Evolutionary conservation across 2,888 invertebrate genomes (phyloP).

Genomic region (Theretra japonica): DNA sequence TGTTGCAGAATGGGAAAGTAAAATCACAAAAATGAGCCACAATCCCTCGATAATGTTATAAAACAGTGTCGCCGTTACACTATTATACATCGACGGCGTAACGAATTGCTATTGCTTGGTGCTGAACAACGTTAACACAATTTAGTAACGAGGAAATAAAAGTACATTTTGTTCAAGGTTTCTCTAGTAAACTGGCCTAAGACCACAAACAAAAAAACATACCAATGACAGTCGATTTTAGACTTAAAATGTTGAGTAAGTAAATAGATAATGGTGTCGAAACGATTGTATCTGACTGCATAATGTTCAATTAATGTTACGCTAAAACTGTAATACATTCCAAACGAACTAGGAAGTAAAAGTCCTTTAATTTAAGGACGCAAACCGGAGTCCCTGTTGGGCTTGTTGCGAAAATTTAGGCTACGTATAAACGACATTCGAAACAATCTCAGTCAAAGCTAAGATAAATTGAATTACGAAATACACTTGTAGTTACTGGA

Average conservation of each 20-base stretch:
- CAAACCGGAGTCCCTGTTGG: constrained; percentile 49
- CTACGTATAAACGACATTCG: constrained; percentile 33
- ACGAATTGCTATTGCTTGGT: constrained; percentile 46
- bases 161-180: constrained; percentile 68
- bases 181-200: constrained; percentile 52
- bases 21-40: neutral
- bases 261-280: constrained; percentile 44
- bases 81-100: constrained; percentile 40
- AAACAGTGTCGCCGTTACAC: constrained; percentile 21
- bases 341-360: constrained; percentile 67
- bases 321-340: constrained; percentile 54
- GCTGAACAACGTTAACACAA: constrained; percentile 44
- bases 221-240: constrained; percentile 35
- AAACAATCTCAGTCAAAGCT: constrained; percentile 4
- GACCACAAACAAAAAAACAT: constrained; percentile 44
- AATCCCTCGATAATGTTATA: constrained; percentile 21
- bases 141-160: constrained; percentile 75
- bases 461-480: constrained; percentile 12
- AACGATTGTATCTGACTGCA: constrained; percentile 54
- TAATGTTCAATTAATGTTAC: constrained; percentile 63
- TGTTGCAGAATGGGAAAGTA: neutral
- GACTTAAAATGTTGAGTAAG: constrained; percentile 42
- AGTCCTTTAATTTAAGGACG: constrained; percentile 69
- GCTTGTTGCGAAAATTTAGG: constrained; percentile 59
- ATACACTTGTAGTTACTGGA: constrained; percentile 5